Evolutionary conservation across 2,797 vertebrate species (phyloP).

Genomic region (Strix occidentalis): DNA sequence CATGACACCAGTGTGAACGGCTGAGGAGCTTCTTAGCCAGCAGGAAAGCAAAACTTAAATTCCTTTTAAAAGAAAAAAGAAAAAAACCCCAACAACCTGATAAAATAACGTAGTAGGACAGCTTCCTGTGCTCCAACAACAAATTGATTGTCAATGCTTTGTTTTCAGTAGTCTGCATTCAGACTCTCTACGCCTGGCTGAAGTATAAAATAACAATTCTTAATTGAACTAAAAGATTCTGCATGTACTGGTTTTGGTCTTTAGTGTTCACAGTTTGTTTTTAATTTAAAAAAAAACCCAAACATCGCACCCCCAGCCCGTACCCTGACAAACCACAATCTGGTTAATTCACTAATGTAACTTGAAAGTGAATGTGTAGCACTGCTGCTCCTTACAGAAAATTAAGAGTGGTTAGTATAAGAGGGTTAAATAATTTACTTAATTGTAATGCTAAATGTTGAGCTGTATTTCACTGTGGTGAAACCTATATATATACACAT

Average conservation of each 20-base stretch:
- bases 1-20: not conserved
- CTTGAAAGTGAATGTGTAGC: not conserved
- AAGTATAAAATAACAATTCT: not conserved
- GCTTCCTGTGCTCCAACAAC: not conserved
- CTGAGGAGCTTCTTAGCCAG: not conserved
- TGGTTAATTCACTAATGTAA: not conserved
- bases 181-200: not conserved
- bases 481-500: not conserved
- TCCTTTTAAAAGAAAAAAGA: not conserved
- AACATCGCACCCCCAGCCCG: too few species aligned
- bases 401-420: not conserved
- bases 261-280: not conserved
- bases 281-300: not conserved
- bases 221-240: not conserved
- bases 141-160: not conserved
- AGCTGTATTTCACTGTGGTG: not conserved
- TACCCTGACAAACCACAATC: not conserved
- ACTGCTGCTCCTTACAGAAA: not conserved
- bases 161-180: not conserved
- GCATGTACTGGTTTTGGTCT: not conserved
- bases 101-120: not conserved
- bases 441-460: not conserved
- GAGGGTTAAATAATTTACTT: not conserved
- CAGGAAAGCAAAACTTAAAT: not conserved
- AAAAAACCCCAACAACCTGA: not conserved